A percentile compares a stretch with the other conserved stretches of the same genome.
phyloP scores from a whole-genome alignment of 2,113 vertebrate genomes.

The Acrocephalus kingi region DNA sequence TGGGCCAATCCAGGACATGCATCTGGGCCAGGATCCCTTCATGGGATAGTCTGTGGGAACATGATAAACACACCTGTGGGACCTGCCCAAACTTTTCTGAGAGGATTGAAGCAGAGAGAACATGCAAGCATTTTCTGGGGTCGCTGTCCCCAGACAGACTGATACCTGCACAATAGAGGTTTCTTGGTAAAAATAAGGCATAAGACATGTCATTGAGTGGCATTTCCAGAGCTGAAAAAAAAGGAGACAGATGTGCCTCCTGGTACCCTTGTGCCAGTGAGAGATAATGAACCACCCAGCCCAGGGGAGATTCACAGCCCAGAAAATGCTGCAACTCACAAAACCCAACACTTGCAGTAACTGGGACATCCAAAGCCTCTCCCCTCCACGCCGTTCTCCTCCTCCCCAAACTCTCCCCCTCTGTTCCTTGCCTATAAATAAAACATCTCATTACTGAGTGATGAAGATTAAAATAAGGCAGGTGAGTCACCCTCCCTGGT shows the following conservation, averaged over 20 bases:
- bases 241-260: background rate
- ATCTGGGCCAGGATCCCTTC: background rate
- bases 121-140: background rate
- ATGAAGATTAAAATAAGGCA: constrained; percentile 26
- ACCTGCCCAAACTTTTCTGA: background rate
- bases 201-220: background rate
- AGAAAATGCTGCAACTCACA: background rate
- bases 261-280: background rate
- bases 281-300: background rate
- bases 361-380: constrained; percentile 18
- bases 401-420: background rate
- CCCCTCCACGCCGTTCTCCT: background rate
- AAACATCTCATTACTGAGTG: background rate
- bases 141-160: background rate
- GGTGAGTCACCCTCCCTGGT: constrained; percentile 17
- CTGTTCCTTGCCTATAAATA: constrained; percentile 1
- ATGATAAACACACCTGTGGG: background rate
- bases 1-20: accelerated
- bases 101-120: background rate
- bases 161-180: background rate
- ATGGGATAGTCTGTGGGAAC: background rate
- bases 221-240: background rate
- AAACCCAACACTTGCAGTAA: background rate
- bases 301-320: background rate
- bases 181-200: background rate